Evolutionary conservation across 1,140 invertebrate genomes (phyloP).

Genomic region (Muscidifurax raptorellus): DNA sequence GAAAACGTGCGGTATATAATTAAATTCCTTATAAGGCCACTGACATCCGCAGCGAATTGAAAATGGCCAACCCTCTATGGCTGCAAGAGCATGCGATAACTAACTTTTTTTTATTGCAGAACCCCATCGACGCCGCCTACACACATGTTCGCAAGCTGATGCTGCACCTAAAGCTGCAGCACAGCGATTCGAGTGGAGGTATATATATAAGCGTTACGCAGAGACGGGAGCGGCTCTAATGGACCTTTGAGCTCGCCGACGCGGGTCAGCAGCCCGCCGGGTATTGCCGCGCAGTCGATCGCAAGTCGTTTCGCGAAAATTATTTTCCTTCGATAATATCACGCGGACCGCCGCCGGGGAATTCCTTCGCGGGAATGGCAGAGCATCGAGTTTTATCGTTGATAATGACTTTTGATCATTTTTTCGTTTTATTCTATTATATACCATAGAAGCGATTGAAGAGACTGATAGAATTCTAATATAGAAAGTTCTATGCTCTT

Average conservation of each 20-base stretch:
- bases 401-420: not conserved
- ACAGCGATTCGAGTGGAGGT: not conserved
- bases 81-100: no score
- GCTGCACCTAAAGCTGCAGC: not conserved
- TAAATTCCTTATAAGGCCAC: no score
- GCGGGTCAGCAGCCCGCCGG: not conserved
- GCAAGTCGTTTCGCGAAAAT: constrained; percentile 34
- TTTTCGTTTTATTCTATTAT: not conserved
- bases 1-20: no score
- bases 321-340: constrained; percentile 29
- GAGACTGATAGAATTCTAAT: no score
- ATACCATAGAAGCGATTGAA: not conserved
- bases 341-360: not conserved
- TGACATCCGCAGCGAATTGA: not conserved
- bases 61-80: not conserved
- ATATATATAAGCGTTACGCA: not conserved
- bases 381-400: constrained; percentile 27
- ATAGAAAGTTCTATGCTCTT: no score
- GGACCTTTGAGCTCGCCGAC: not conserved
- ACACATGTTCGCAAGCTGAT: not conserved
- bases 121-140: no score
- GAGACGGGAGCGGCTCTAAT: not conserved
- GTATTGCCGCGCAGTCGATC: constrained; percentile 16
- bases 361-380: constrained; percentile 16
- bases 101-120: not conserved